These are phyloP conservation scores for Xenopus borealis DNA, from an alignment of 2,113 vertebrate genomes.

Conservation along the genomic window DNA sequence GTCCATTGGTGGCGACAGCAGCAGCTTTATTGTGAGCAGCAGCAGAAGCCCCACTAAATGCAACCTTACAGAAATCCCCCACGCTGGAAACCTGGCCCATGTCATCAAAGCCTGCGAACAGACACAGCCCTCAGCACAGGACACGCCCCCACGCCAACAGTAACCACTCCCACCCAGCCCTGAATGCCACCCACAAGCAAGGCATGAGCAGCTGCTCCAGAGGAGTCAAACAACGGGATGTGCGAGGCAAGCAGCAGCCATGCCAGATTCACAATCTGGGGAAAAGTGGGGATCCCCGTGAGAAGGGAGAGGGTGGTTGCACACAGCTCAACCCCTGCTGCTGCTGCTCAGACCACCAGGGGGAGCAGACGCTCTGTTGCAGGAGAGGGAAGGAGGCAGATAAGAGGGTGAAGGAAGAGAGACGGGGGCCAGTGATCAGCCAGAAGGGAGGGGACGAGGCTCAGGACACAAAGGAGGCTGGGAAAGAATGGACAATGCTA, in stretches of 20 bases:
- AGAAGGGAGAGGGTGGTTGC: neutral
- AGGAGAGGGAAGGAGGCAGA: neutral
- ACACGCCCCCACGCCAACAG: neutral
- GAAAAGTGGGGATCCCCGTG: neutral
- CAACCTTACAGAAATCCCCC: slow-evolving; percentile 83
- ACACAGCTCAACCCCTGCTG: slow-evolving; percentile 24
- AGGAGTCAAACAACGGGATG: neutral
- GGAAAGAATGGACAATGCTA: neutral
- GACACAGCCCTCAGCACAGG: slow-evolving; percentile 73
- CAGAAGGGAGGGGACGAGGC: neutral
- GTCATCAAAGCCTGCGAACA: slow-evolving; percentile 83
- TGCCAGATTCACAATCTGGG: neutral
- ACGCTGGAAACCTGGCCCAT: slow-evolving; percentile 78
- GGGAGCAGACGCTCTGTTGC: slow-evolving; percentile 20
- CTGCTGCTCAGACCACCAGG: slow-evolving; percentile 41
- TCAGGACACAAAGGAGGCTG: neutral
- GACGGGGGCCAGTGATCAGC: neutral
- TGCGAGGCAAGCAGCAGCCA: neutral
- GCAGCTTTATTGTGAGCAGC: slow-evolving; percentile 69
- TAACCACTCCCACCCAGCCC: neutral
- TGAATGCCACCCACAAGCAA: neutral
- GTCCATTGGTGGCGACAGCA: slow-evolving; percentile 72
- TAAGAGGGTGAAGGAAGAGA: neutral
- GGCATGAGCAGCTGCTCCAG: neutral
- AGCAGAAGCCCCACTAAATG: slow-evolving; percentile 73